phyloP scores from a whole-genome alignment of 1,140 invertebrate species.

The Zophobas atratus region DNA sequence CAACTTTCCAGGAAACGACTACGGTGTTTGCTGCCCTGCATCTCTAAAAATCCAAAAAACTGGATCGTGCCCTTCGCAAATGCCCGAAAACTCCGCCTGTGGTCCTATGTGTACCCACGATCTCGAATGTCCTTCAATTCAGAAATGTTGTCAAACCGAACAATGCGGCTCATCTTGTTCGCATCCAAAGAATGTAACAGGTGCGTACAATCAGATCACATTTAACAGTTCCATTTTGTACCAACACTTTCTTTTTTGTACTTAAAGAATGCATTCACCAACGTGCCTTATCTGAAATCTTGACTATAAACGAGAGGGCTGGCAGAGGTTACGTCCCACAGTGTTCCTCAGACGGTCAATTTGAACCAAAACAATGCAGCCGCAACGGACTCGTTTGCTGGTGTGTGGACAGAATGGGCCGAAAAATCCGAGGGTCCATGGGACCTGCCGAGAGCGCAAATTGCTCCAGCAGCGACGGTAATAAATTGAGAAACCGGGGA shows the following conservation, averaged over 20 bases:
- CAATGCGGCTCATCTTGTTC: constrained; percentile 79
- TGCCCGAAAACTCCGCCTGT: constrained; percentile 71
- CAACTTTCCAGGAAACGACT: constrained; percentile 78
- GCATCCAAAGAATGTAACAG: constrained; percentile 78
- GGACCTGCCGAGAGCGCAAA: constrained; percentile 80
- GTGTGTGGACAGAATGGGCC: constrained; percentile 85
- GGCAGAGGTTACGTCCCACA: constrained; percentile 88
- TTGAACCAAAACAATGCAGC: constrained; percentile 83
- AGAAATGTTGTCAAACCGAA: constrained; percentile 85
- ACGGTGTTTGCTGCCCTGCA: constrained; percentile 90
- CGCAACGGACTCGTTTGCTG: constrained; percentile 88
- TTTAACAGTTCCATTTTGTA: constrained; percentile 13
- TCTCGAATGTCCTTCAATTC: constrained; percentile 83
- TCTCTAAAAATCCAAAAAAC: constrained; percentile 81
- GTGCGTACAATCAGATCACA: constrained; percentile 62
- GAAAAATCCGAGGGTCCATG: constrained; percentile 84
- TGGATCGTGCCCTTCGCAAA: constrained; percentile 78
- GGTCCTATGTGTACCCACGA: constrained; percentile 81
- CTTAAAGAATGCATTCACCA: constrained; percentile 79
- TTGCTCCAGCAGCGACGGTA: constrained; percentile 71
- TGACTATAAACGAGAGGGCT: constrained; percentile 83
- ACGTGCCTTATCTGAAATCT: constrained; percentile 81
- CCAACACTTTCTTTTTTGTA: constrained; percentile 16
- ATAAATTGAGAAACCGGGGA: neutral
- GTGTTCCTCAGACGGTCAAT: constrained; percentile 80